phyloP scores from a whole-genome alignment of 2,888 invertebrate genomes.

The Stenoptilia bipunctidactyla region DNA sequence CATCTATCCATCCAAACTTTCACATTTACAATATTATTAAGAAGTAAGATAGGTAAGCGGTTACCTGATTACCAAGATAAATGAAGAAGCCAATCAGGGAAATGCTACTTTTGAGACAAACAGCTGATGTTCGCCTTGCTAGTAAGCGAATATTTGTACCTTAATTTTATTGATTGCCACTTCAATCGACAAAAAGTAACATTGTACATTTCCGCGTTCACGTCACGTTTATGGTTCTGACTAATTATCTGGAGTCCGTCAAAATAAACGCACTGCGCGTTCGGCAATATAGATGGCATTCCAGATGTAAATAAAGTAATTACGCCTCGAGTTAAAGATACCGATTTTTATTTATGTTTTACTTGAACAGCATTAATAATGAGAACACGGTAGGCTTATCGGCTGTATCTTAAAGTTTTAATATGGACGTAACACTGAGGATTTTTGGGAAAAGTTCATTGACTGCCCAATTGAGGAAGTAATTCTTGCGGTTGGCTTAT shows the following conservation, averaged over 20 bases:
- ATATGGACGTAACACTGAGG: not conserved
- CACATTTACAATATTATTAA: too few relatives aligned
- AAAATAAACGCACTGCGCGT: not conserved
- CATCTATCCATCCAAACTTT: too few relatives aligned
- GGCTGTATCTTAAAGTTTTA: not conserved
- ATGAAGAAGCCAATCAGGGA: not conserved
- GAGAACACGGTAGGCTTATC: not conserved
- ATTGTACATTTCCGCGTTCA: not conserved
- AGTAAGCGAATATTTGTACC: too few relatives aligned
- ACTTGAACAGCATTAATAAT: not conserved
- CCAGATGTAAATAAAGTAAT: conserved; percentile 1
- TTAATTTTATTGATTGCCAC: conserved; percentile 1
- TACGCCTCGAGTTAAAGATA: not conserved
- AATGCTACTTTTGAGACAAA: too few relatives aligned
- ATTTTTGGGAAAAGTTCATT: not conserved
- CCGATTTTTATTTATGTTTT: not conserved
- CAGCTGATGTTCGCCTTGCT: too few relatives aligned
- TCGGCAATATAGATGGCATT: not conserved
- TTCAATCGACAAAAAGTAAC: not conserved
- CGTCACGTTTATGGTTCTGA: not conserved
- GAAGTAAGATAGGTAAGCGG: too few relatives aligned
- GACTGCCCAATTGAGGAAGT: not conserved
- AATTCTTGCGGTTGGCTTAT: not conserved
- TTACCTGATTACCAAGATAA: too few relatives aligned
- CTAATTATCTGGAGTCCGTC: not conserved